phyloP scores from a whole-genome alignment of 2,888 invertebrate genomes.

The Allolobophora icterica region DNA sequence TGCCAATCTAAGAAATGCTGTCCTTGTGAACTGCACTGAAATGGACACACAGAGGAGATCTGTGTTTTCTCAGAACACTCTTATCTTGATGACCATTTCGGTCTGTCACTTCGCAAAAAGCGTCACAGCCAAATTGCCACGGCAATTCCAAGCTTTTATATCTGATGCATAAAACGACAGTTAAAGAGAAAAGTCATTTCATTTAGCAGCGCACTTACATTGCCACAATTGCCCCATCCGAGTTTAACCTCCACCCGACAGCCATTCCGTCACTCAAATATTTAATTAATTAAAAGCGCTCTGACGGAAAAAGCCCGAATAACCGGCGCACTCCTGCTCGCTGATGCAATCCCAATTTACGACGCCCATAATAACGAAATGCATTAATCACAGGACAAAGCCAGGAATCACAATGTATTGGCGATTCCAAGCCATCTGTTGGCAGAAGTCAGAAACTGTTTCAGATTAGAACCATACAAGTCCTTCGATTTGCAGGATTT shows the following conservation, averaged over 20 bases:
- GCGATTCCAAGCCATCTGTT: background rate
- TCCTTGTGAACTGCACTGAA: background rate
- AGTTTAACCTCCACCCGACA: slow-evolving; percentile 18
- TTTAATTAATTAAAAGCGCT: slow-evolving; percentile 22
- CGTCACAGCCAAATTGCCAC: slow-evolving; percentile 3
- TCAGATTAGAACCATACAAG: background rate
- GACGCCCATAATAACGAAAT: background rate
- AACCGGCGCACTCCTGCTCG: slow-evolving; percentile 17
- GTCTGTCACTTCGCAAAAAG: background rate
- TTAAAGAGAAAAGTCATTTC: slow-evolving; percentile 17
- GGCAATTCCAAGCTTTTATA: slow-evolving; percentile 2
- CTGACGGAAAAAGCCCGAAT: slow-evolving; percentile 17
- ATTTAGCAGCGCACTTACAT: slow-evolving; percentile 3
- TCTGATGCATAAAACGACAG: slow-evolving; percentile 17
- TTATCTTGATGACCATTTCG: background rate
- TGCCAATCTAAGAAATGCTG: background rate
- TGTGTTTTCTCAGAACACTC: background rate
- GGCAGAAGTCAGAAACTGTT: slow-evolving; percentile 14
- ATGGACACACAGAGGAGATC: background rate
- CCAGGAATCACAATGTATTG: background rate
- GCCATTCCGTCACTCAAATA: slow-evolving; percentile 7
- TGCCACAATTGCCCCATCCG: slow-evolving; percentile 20
- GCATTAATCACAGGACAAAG: slow-evolving; percentile 5
- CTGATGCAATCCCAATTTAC: slow-evolving; percentile 17
- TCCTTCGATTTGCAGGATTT: slow-evolving; percentile 5